Evolutionary conservation across 1,140 invertebrate species (phyloP), one percentile per base, ranked within the genome.

Genomic region (Brachionus angularis): DNA sequence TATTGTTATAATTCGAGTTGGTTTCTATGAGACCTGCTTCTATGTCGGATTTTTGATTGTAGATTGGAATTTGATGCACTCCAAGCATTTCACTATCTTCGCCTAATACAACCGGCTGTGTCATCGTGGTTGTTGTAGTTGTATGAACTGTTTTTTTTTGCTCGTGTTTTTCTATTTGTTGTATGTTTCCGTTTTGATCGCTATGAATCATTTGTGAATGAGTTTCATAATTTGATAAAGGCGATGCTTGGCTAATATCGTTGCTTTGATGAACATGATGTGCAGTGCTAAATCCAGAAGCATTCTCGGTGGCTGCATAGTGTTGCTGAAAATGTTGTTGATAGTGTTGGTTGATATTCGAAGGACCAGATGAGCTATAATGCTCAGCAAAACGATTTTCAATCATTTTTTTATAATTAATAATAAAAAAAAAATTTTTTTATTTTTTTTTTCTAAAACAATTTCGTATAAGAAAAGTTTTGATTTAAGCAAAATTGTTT

Each of bases 291-390:
- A n/a, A n/a, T n/a, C 10, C 4, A 16, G 33, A 25, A 21, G 23
- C 39, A 42, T 23, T n/a, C 18, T 39, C 21, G 1, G 62, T 27
- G 29, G 44, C 23, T 7, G 62, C 39, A 67, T 47, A 50, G 10
- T 67, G 62, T 46, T 67, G 62, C 29, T 34, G 42, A 67, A 67
- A 67, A 47, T 67, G 62, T 18, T 67, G 62, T 25, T 50, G 62
- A 67, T 67, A 67, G 16, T 67, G 62, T 31, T 67, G 62, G n/a
- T n/a, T n/a, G n/a, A n/a, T n/a, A n/a, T n/a, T n/a, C n/a, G n/a
- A n/a, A n/a, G n/a, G n/a, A n/a, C n/a, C n/a, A n/a, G n/a, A n/a
- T n/a, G n/a, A n/a, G n/a, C n/a, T n/a, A n/a, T n/a, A n/a, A 42
- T 42, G 10, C 39, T 42, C 39, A 42, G 10, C 39, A 10, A 42